phyloP scores from a whole-genome alignment of 2,113 vertebrate species.

The Scalopus aquaticus region DNA sequence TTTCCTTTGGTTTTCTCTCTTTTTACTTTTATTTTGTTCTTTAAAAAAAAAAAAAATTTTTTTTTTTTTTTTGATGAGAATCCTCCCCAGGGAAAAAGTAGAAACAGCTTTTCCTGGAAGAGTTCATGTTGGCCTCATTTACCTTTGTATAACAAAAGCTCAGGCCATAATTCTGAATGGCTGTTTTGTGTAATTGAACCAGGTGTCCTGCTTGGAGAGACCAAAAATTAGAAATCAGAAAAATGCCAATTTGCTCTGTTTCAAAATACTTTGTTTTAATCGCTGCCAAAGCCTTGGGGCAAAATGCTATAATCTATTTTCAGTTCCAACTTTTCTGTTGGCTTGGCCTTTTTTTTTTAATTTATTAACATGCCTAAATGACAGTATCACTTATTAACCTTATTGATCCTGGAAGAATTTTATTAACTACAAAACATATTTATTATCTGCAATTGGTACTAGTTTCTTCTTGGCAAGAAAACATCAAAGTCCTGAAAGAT shows the following conservation, averaged over 20 bases:
- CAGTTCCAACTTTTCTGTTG: slow-evolving; percentile 69
- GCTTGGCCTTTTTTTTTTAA: slow-evolving; percentile 9
- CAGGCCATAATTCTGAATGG: slow-evolving; percentile 78
- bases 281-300: slow-evolving; percentile 83
- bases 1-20: neutral
- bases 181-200: slow-evolving; percentile 81
- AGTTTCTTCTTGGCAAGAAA: slow-evolving; percentile 6
- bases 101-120: slow-evolving; percentile 63
- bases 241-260: slow-evolving; percentile 85
- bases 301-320: slow-evolving; percentile 77
- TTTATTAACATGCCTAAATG: slow-evolving; percentile 64
- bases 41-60: neutral
- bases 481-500: slow-evolving; percentile 50
- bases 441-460: neutral
- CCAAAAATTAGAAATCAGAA: slow-evolving; percentile 81
- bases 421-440: slow-evolving; percentile 54
- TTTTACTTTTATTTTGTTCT: neutral
- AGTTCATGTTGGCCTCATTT: slow-evolving; percentile 77
- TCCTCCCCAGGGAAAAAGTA: slow-evolving; percentile 52
- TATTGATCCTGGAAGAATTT: slow-evolving; percentile 73
- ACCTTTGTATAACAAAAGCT: slow-evolving; percentile 82
- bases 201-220: slow-evolving; percentile 83
- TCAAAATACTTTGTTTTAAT: slow-evolving; percentile 84
- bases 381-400: slow-evolving; percentile 71
- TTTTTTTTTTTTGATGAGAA: slow-evolving; percentile 31